Evolutionary conservation across 1,140 invertebrate species (phyloP).

Genomic region (Caenorhabditis briggsae): DNA sequence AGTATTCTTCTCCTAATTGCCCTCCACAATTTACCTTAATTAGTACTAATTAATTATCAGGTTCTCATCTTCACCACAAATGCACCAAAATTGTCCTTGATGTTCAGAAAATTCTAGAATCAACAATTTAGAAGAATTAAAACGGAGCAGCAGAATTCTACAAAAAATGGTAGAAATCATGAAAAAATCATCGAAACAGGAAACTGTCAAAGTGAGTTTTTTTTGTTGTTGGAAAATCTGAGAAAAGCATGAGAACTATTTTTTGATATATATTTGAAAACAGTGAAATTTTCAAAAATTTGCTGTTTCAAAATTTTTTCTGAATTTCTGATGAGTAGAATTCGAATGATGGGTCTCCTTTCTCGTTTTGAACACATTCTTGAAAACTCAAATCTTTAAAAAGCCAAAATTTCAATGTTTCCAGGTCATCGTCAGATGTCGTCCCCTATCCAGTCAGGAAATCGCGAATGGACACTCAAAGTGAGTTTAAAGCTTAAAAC

Average conservation of each 20-base stretch:
- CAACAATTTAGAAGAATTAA: too few relatives aligned
- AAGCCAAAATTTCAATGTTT: background rate
- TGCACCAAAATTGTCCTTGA: constrained; percentile 26
- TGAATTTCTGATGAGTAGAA: too few relatives aligned
- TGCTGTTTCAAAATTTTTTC: background rate
- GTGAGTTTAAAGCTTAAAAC: constrained; percentile 76
- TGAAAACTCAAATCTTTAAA: background rate
- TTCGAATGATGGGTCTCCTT: too few relatives aligned
- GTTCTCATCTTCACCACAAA: background rate
- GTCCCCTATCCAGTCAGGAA: constrained; percentile 89
- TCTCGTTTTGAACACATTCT: background rate
- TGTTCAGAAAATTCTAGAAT: too few relatives aligned
- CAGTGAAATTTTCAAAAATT: background rate
- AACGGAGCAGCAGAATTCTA: background rate
- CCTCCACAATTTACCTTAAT: too few relatives aligned
- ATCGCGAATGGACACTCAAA: constrained; percentile 82
- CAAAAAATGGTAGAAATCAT: constrained; percentile 10
- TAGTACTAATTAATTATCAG: too few relatives aligned
- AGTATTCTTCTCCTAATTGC: too few relatives aligned
- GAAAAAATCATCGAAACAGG: constrained; percentile 18
- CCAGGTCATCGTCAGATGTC: constrained; percentile 88
- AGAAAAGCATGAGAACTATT: too few relatives aligned
- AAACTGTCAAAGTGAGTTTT: constrained; percentile 22
- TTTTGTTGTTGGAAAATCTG: background rate
- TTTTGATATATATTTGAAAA: too few relatives aligned